phyloP scores from a whole-genome alignment of 2,888 invertebrate species.

The Agrenia bidenticulata region DNA sequence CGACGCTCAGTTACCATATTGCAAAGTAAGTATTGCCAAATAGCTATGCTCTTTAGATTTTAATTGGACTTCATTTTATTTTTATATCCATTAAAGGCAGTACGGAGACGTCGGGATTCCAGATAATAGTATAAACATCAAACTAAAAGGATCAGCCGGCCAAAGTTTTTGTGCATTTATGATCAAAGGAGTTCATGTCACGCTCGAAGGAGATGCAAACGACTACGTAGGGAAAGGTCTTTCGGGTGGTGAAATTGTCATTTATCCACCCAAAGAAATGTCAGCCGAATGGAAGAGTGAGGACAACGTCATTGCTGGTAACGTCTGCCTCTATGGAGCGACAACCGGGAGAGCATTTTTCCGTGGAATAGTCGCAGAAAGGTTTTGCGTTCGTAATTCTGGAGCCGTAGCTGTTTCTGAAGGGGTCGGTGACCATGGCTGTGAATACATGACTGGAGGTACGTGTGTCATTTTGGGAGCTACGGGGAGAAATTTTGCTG shows the following conservation, averaged over 20 bases:
- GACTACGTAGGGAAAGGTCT: constrained; percentile 97
- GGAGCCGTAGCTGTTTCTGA: constrained; percentile 94
- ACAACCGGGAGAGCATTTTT: constrained; percentile 92
- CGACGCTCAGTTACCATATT: constrained; percentile 91
- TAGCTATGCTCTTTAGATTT: background rate
- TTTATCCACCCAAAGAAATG: constrained; percentile 84
- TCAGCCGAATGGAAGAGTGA: constrained; percentile 78
- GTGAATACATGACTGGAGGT: constrained; percentile 99
- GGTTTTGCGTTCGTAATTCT: constrained; percentile 97
- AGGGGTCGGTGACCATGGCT: constrained; percentile 95
- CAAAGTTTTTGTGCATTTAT: constrained; percentile 99
- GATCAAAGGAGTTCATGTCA: constrained; percentile 82
- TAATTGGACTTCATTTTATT: background rate
- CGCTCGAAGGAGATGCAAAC: constrained; percentile 94
- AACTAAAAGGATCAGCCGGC: constrained; percentile 88
- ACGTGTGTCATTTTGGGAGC: constrained; percentile 84
- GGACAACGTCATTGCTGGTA: constrained; percentile 94
- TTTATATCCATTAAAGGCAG: constrained; percentile 63
- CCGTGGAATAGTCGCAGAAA: constrained; percentile 93
- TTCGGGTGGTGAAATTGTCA: constrained; percentile 90
- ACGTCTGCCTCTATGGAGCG: constrained; percentile 97
- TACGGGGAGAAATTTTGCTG: constrained; percentile 97
- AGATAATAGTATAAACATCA: constrained; percentile 75
- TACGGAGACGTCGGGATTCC: constrained; percentile 85
- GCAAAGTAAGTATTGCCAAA: constrained; percentile 89